These are phyloP conservation scores for Canis aureus DNA, from an alignment of 2,113 vertebrate species.

Conservation along the genomic window DNA sequence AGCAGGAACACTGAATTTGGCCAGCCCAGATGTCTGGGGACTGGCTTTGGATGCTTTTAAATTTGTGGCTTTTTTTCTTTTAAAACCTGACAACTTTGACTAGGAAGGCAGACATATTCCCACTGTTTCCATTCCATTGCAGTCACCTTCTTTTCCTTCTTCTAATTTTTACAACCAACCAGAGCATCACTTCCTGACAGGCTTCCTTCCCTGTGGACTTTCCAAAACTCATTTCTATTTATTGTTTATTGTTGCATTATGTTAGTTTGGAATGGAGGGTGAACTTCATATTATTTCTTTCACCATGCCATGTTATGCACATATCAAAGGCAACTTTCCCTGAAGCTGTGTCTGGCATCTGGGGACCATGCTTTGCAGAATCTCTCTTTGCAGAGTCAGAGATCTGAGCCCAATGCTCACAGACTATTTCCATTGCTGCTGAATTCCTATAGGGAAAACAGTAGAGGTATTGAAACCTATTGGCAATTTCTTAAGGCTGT, in stretches of 20 bases:
- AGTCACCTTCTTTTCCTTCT: background rate
- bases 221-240: background rate
- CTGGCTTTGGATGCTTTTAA: slow-evolving; percentile 31
- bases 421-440: background rate
- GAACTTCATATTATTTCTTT: slow-evolving; percentile 14
- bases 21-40: background rate
- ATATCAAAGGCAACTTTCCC: slow-evolving; percentile 52
- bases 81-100: background rate
- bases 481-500: background rate
- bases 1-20: background rate
- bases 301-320: background rate
- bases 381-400: slow-evolving; percentile 43
- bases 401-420: background rate
- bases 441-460: background rate
- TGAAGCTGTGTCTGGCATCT: slow-evolving; percentile 13
- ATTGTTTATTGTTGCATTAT: background rate
- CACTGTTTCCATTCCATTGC: background rate
- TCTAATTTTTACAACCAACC: background rate
- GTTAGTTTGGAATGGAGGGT: background rate
- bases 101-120: background rate
- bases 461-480: background rate
- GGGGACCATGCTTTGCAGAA: slow-evolving; percentile 30
- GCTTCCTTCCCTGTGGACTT: background rate
- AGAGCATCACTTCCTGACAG: background rate
- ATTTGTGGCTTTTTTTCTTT: background rate